A percentile compares a stretch with the other conserved stretches of the same genome.
Evolutionary conservation across 2,113 vertebrate genomes (phyloP).

Genomic region (Oncorhynchus kisutch): DNA sequence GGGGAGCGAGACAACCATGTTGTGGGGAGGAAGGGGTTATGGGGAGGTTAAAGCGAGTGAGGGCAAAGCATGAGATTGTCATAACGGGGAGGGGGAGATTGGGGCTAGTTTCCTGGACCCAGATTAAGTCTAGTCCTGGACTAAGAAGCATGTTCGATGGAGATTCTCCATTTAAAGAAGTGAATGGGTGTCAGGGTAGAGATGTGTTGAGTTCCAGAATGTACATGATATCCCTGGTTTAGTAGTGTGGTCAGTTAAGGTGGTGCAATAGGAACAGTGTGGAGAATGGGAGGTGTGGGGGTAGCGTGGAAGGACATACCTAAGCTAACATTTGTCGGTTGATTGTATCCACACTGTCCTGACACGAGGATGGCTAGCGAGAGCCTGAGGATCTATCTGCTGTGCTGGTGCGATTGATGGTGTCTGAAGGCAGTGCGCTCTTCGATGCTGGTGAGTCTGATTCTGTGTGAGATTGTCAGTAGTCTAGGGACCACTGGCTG

Average conservation of each 20-base stretch:
- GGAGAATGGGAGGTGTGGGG: not conserved
- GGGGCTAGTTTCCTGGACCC: not conserved
- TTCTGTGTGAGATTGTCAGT: constrained; percentile 7
- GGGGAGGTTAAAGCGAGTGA: not conserved
- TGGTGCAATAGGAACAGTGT: not conserved
- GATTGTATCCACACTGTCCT: not conserved
- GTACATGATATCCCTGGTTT: constrained; percentile 52
- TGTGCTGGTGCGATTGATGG: constrained; percentile 63
- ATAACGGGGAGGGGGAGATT: not conserved
- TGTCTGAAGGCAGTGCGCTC: constrained; percentile 67
- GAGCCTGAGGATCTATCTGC: constrained; percentile 26
- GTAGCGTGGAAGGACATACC: not conserved
- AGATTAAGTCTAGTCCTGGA: not conserved
- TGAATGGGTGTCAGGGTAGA: not conserved
- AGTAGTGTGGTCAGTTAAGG: constrained; percentile 8
- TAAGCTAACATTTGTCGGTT: not conserved
- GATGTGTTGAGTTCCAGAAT: not conserved
- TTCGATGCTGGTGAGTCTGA: constrained; percentile 60
- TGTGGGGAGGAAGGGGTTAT: not conserved
- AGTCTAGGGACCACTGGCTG: not conserved
- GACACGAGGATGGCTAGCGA: constrained; percentile 4
- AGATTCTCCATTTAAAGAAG: no score
- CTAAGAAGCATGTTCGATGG: not conserved
- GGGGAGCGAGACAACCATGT: not conserved
- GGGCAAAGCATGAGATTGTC: not conserved